Percentiles rank a stretch among this genome's conserved stretches.
Evolutionary conservation across 2,113 vertebrate genomes (phyloP).

Genomic region (Corynorhinus townsendii): DNA sequence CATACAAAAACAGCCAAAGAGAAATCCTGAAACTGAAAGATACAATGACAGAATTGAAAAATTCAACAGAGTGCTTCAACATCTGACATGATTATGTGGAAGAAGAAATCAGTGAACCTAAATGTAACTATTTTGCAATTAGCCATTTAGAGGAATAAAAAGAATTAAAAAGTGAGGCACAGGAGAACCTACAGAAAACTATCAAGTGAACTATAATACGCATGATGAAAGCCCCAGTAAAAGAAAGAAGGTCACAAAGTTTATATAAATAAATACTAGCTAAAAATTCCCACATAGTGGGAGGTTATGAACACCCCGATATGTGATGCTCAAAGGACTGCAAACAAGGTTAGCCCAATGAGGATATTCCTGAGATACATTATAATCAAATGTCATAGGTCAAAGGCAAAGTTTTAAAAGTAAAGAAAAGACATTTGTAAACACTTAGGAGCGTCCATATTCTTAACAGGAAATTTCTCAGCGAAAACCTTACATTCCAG

Average conservation of each 20-base stretch:
- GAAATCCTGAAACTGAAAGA: neutral
- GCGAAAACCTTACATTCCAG: neutral
- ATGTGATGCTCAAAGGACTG: neutral
- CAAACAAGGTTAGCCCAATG: neutral
- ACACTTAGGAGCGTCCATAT: neutral
- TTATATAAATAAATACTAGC: neutral
- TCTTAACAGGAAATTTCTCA: neutral
- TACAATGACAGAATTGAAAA: neutral
- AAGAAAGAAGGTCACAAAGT: neutral
- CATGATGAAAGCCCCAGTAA: neutral
- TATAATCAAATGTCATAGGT: neutral
- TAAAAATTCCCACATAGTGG: neutral
- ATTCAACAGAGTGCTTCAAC: neutral
- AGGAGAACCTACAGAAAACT: neutral
- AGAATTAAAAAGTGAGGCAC: neutral
- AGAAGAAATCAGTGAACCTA: neutral
- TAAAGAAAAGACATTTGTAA: neutral
- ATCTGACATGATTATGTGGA: neutral
- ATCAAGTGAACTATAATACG: neutral
- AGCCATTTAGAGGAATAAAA: neutral
- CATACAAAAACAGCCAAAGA: neutral
- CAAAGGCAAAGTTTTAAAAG: neutral
- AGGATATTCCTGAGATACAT: neutral
- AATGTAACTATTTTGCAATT: neutral
- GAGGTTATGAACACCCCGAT: neutral